Evolutionary conservation across 2,797 vertebrate species (phyloP).

Genomic region (Okamejei kenojei): DNA sequence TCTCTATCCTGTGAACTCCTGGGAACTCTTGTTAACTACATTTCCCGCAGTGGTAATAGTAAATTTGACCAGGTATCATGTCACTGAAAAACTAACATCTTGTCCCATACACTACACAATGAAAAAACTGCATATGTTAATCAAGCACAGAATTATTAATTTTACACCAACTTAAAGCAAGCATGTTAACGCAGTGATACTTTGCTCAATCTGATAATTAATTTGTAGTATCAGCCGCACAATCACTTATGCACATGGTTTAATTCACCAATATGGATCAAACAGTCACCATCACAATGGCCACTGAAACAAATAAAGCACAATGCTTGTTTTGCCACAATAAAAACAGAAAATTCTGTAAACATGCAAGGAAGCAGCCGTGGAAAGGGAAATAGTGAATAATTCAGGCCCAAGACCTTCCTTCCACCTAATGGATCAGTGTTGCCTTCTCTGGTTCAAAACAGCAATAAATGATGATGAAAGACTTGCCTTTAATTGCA

Average conservation of each 20-base stretch:
- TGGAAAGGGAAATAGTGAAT: too few species aligned
- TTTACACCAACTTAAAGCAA: neutral
- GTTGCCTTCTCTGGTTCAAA: neutral
- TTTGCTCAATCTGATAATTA: neutral
- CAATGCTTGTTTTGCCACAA: neutral
- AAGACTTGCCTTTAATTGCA: neutral
- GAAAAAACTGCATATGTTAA: neutral
- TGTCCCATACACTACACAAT: neutral
- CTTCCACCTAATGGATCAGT: neutral
- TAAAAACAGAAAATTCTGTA: too few species aligned
- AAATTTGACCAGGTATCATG: neutral
- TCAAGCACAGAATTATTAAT: neutral
- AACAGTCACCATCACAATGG: neutral
- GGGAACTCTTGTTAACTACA: neutral
- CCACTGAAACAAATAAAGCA: neutral
- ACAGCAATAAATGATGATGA: neutral
- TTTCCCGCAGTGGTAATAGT: neutral
- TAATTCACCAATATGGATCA: neutral
- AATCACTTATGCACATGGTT: neutral
- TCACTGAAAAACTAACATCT: neutral
- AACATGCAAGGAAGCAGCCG: too few species aligned
- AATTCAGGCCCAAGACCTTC: too few species aligned
- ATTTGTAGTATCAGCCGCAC: neutral
- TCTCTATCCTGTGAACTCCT: too few species aligned
- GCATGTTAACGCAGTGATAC: neutral